Base-by-base conservation (phyloP, 2,888 invertebrate species). In the Suillia variegata region DNA sequence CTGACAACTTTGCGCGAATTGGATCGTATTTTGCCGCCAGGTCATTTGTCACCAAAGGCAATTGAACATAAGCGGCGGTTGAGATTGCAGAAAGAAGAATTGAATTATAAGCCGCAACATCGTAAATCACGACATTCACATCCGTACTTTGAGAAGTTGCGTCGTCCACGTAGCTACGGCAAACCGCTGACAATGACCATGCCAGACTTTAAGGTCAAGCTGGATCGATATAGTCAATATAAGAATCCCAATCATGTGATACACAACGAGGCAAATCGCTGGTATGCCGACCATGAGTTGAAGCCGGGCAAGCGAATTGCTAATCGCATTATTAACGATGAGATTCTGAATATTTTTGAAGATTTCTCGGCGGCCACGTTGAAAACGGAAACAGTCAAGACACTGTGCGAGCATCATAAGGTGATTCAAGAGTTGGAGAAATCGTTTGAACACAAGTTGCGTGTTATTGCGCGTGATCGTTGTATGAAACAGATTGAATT, bases 1-100 rank as follows among this genome's bases (percentile, higher is more conserved):
- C 52, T 72, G 34, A 71, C 80, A 6, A 80, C 81, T 0, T 57
- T 81, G 13, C 60, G 70, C 4, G 76, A 76, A 56, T 65, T 81
- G 45, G 79, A 81, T 56, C 75, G 68, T 47, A 61, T 81, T 54
- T 62, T 82, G 5, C 81, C 81, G 2, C 62, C 67, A 17, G 68
- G 68, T 1, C 59, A 71, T 21, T 49, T 26, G 1, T 55, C 71
- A n/a, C n/a, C n/a, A 8, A 48, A 49, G 21, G 56, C 61, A 52
- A 48, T 6, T 2, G 10, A 12, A 8, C 8, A 21, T 5, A 26
- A 17, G 38, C 10, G n/a, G 38, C 38, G 38, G 6, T 26, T 26
- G 10, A 38, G n/a, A n/a, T 13, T 4, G 13, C 10, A 38, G 38
- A n/a, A 38, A n/a, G 2, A 18, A 20, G 6, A 17, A 5, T 13